These are phyloP conservation scores for Cisticola juncidis DNA, from an alignment of 2,113 vertebrate genomes.

Conservation along the genomic window DNA sequence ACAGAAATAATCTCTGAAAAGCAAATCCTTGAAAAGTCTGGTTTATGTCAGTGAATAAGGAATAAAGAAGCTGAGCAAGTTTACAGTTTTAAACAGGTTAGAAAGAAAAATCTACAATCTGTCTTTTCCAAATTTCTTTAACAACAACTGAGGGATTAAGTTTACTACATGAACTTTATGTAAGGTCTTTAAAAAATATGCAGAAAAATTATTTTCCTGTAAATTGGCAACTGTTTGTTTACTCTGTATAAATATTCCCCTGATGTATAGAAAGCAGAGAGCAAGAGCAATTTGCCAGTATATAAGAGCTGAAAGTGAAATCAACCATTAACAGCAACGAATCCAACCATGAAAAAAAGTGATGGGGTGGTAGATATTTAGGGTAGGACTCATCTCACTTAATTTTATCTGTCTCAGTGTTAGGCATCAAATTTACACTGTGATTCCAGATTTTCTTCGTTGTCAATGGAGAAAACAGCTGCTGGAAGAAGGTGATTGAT, in stretches of 20 bases:
- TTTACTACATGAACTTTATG: not conserved
- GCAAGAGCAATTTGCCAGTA: not conserved
- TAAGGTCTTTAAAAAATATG: not conserved
- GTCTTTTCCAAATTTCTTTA: not conserved
- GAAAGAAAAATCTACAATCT: not conserved
- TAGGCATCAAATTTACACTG: not conserved
- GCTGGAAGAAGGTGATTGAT: not conserved
- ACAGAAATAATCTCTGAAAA: conserved; percentile 5
- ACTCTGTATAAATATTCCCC: not conserved
- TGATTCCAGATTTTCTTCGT: rapidly evolving
- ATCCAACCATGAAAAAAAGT: conserved; percentile 19
- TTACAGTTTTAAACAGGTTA: not conserved
- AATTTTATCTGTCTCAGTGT: not conserved
- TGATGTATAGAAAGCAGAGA: not conserved
- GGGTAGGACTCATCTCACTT: conserved; percentile 7
- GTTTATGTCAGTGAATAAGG: not conserved
- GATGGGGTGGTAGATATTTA: conserved; percentile 12
- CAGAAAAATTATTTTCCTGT: not conserved
- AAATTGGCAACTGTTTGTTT: not conserved
- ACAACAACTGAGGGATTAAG: not conserved
- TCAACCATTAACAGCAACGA: conserved; percentile 28
- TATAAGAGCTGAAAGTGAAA: conserved; percentile 33
- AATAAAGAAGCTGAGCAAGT: not conserved
- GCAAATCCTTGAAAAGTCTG: not conserved
- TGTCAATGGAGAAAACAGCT: not conserved